phyloP scores from a whole-genome alignment of 2,113 vertebrate genomes.

The Acanthochromis polyacanthus region DNA sequence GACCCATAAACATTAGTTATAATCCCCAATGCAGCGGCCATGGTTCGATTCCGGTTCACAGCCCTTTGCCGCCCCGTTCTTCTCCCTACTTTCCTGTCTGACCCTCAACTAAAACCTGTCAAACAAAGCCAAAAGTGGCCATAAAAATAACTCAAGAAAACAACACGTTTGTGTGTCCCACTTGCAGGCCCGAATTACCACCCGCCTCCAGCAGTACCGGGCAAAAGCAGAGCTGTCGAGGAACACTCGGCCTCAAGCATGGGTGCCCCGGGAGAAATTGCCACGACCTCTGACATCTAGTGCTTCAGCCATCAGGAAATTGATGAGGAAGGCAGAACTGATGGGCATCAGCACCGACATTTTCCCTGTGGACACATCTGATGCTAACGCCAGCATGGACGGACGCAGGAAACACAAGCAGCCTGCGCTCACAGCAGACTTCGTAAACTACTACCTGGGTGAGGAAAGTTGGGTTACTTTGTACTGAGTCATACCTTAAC shows the following conservation, averaged over 20 bases:
- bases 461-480: conserved; percentile 33
- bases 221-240: conserved; percentile 95
- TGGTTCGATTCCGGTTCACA: too few species aligned
- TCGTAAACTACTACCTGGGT: conserved; percentile 99
- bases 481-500: neutral
- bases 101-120: too few species aligned
- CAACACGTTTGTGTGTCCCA: neutral
- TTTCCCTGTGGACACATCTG: conserved; percentile 96
- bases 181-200: conserved; percentile 92
- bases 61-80: too few species aligned
- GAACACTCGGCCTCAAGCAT: conserved; percentile 95
- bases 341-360: conserved; percentile 99
- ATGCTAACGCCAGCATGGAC: conserved; percentile 95
- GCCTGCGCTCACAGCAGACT: conserved; percentile 96
- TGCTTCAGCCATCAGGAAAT: conserved; percentile 95
- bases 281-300: conserved; percentile 96
- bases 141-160: too few species aligned
- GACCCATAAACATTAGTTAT: too few species aligned
- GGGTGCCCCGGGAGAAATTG: conserved; percentile 97
- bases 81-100: too few species aligned
- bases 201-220: conserved; percentile 95
- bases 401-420: conserved; percentile 97
- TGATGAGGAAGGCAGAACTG: conserved; percentile 97
- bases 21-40: too few species aligned
- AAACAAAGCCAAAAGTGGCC: too few species aligned